These are phyloP conservation scores for Erethizon dorsatum DNA, from an alignment of 2,797 vertebrate species.

Conservation along the genomic window DNA sequence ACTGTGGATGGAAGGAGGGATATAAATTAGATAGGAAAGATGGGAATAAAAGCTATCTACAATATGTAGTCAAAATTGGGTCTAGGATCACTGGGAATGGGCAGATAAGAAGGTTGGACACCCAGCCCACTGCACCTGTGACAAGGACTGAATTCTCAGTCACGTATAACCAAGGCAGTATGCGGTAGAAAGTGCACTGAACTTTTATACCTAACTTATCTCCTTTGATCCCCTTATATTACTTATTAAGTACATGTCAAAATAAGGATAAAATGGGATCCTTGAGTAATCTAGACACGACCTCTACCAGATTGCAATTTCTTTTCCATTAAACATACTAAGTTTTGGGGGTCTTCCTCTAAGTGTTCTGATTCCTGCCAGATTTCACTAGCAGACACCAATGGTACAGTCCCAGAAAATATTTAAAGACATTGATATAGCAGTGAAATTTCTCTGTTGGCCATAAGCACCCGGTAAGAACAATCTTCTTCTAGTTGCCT, in stretches of 20 bases:
- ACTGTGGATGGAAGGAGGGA: neutral
- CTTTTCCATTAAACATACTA: neutral
- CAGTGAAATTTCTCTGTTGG: conserved; percentile 14
- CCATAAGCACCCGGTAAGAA: conserved; percentile 20
- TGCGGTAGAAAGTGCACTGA: neutral
- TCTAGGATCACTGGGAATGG: neutral
- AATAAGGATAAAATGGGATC: conserved; percentile 59
- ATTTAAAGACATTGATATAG: neutral
- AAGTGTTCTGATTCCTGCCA: neutral
- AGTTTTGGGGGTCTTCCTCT: neutral
- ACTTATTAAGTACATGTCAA: conserved; percentile 42
- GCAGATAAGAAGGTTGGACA: neutral
- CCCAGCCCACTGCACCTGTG: neutral
- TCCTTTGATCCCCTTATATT: conserved; percentile 35
- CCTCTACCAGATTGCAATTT: conserved; percentile 9
- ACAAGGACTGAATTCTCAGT: conserved; percentile 21
- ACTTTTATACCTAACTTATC: conserved; percentile 3
- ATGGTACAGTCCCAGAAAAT: neutral
- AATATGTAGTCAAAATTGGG: neutral
- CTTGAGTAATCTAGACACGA: conserved; percentile 38
- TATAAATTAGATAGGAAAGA: neutral
- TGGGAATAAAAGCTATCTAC: neutral
- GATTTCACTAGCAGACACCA: neutral
- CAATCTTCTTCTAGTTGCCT: conserved; percentile 52
- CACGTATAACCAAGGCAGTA: neutral